These are phyloP conservation scores for Mohoua ochrocephala DNA, from an alignment of 2,113 vertebrate genomes.

Conservation along the genomic window DNA sequence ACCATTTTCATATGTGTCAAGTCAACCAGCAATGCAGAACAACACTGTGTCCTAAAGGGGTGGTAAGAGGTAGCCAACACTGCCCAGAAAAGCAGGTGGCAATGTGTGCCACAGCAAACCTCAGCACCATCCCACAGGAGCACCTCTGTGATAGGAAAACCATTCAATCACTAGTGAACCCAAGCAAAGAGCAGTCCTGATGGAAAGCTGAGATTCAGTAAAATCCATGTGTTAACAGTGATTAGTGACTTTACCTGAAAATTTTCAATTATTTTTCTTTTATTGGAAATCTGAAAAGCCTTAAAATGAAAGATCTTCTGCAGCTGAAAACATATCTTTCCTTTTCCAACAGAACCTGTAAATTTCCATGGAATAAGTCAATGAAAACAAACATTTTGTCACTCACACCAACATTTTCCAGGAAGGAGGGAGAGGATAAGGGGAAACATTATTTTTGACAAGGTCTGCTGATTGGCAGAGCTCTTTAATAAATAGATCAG, in stretches of 20 bases:
- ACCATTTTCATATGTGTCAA: not conserved
- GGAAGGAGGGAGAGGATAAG: not conserved
- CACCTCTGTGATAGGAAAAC: not conserved
- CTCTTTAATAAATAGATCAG: conserved; percentile 52
- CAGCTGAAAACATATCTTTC: not conserved
- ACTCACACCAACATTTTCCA: conserved; percentile 41
- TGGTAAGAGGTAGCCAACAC: not conserved
- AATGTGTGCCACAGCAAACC: not conserved
- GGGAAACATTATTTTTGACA: conserved; percentile 51
- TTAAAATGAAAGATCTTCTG: not conserved
- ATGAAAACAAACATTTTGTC: conserved; percentile 25
- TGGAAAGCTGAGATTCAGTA: not conserved
- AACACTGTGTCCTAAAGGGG: not conserved
- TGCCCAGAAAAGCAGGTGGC: not conserved
- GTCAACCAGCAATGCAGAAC: not conserved
- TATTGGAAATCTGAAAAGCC: not conserved
- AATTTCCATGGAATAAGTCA: conserved; percentile 31
- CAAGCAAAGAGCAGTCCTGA: not conserved
- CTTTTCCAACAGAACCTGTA: conserved; percentile 34
- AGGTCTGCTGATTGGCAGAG: conserved; percentile 53
- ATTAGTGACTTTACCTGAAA: not conserved
- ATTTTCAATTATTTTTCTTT: not conserved
- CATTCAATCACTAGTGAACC: not conserved
- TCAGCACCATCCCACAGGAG: not conserved
- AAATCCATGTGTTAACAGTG: not conserved